Base-by-base conservation (phyloP, 1,140 invertebrate species). In the Bradysia coprophila region DNA sequence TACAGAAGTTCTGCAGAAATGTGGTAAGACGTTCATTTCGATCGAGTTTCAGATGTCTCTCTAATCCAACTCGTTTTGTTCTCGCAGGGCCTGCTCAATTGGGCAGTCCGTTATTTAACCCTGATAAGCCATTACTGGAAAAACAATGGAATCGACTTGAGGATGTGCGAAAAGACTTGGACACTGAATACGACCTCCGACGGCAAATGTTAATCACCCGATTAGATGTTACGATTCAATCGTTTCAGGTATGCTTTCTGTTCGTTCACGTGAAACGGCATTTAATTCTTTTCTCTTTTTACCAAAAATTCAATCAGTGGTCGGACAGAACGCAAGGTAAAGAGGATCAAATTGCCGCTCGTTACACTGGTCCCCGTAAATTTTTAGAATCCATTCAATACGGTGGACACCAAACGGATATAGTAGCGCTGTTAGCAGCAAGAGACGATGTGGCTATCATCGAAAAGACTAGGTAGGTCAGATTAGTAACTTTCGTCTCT, bases 211-310 rank as follows among this genome's bases (percentile, higher is more conserved):
- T 96, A 46, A 61, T 94, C 2, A 91, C 88, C 45, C 68, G 93
- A 40, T 61, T 95, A 33, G 91, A 96, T 64, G 90, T 92, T 31
- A 97, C 92, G 3, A 75, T 96, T 51, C 85, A 91, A 61, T 94
- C 89, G 19, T 96, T 95, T 63, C 71, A 81, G 65, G 76, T 77
- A 55, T 55, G 48, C 42, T 37, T 10, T 43, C 31, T 24, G 55
- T 42, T 40, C 50, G 34, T 33, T 24, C 42, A 4, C n/a, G 15
- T 54, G 31, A 9, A 32, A 22, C 10, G 11, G 21, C 20, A 28
- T n/a, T 4, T 31, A 8, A 5, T 41, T 8, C 9, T 40, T 40
- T 6, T 10, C 8, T 15, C 5, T 20, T 21, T 10, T 22, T 15
- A 40, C 6, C 22, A 10, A 40, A 19, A 40, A 59, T 48, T 48